Conservation (phyloP, 2,113 vertebrate genomes). For the Lates calcarifer region DNA sequence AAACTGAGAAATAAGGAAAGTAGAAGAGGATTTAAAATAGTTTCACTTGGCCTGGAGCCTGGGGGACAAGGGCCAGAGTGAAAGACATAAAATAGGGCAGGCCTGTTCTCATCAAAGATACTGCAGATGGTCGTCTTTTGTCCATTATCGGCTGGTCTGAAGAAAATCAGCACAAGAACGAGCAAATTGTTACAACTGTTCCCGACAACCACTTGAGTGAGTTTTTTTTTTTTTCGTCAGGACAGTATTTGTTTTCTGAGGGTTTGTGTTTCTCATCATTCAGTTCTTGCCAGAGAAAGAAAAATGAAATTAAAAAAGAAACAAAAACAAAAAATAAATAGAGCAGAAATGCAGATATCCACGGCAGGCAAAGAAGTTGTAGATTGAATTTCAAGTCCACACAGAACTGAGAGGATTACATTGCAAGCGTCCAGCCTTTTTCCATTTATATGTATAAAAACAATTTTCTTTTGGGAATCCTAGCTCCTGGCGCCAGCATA, state of each 20-base stretch:
- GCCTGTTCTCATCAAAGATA: slow-evolving; percentile 24
- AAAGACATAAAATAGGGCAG: slow-evolving; percentile 2
- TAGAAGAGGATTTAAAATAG: slow-evolving; percentile 35
- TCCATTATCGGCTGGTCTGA: slow-evolving; percentile 39
- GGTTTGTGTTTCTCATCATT: slow-evolving; percentile 60
- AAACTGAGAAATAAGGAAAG: neutral
- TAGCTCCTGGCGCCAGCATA: slow-evolving; percentile 80
- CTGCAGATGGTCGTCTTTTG: slow-evolving; percentile 34
- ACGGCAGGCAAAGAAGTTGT: slow-evolving; percentile 36
- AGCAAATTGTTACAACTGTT: slow-evolving; percentile 35
- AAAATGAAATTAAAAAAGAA: slow-evolving; percentile 42
- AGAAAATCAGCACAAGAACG: slow-evolving; percentile 44
- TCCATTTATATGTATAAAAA: slow-evolving; percentile 78
- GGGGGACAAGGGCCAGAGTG: slow-evolving; percentile 28
- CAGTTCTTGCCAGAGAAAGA: slow-evolving; percentile 42
- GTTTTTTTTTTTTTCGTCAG: slow-evolving; percentile 1
- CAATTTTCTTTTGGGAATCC: slow-evolving; percentile 77
- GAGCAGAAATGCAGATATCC: slow-evolving; percentile 51
- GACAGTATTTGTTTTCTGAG: slow-evolving; percentile 66
- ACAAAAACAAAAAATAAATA: slow-evolving; percentile 65
- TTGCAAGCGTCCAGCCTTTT: slow-evolving; percentile 67
- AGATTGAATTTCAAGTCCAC: slow-evolving; percentile 68
- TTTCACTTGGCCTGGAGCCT: slow-evolving; percentile 40
- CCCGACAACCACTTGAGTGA: slow-evolving; percentile 51
- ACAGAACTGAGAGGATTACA: slow-evolving; percentile 62